Evolutionary conservation across 2,113 vertebrate species (phyloP).

Genomic region (Tenrec ecaudatus): DNA sequence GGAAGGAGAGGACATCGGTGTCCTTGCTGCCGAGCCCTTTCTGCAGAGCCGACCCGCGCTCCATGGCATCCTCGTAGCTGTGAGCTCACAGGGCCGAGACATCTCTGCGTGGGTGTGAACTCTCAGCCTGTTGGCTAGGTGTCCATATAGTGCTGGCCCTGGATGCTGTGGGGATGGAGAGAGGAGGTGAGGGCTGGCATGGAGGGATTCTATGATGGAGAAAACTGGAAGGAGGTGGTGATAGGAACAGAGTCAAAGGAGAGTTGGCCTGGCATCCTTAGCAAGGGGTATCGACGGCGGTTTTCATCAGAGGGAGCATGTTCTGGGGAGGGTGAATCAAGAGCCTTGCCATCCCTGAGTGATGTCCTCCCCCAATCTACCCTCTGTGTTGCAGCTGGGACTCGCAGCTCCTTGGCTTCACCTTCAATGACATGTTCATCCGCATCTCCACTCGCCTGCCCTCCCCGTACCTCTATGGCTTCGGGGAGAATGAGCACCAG

Average conservation of each 20-base stretch:
- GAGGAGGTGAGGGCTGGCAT: background rate
- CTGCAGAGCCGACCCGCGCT: background rate
- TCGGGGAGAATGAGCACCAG: constrained; percentile 91
- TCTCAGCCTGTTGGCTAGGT: background rate
- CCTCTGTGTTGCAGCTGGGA: constrained; percentile 88
- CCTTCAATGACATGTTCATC: constrained; percentile 92
- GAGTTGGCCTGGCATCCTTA: background rate
- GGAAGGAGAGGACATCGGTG: background rate
- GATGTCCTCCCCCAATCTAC: background rate
- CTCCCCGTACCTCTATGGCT: constrained; percentile 89
- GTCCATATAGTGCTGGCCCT: background rate
- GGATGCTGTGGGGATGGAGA: background rate
- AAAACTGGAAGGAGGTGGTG: background rate
- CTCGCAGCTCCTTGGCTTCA: constrained; percentile 90
- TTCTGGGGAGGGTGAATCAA: background rate
- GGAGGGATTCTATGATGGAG: too few species aligned
- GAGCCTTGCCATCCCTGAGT: background rate
- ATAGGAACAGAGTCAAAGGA: background rate
- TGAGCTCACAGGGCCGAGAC: background rate
- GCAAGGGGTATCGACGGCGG: background rate
- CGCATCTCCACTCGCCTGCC: constrained; percentile 90
- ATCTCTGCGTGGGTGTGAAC: background rate
- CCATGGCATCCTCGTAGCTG: background rate
- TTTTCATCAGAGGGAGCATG: background rate
- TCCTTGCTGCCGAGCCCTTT: background rate